phyloP scores from a whole-genome alignment of 2,113 vertebrate species.

The Engystomops pustulosus region DNA sequence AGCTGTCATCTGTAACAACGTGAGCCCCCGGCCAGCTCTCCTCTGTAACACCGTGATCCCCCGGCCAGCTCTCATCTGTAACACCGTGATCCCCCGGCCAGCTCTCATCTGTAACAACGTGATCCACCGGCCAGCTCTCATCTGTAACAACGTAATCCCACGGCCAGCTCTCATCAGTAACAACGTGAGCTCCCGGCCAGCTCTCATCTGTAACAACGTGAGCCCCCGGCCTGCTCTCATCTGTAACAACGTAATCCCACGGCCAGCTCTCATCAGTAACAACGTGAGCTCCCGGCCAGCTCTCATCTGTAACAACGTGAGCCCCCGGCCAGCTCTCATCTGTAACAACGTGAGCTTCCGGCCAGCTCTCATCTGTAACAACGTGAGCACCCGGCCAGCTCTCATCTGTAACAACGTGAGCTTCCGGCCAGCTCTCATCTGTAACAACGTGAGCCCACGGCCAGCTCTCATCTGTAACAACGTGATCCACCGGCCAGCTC shows the following conservation, averaged over 20 bases:
- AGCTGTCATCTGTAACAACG: background rate
- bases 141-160: too few species aligned
- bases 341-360: conserved; percentile 18
- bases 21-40: conserved; percentile 19
- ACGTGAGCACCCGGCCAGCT: background rate
- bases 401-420: background rate
- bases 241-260: too few species aligned
- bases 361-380: conserved; percentile 33
- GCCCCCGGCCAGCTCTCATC: conserved; percentile 25
- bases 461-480: conserved; percentile 31
- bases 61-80: conserved; percentile 21
- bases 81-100: conserved; percentile 1
- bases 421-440: conserved; percentile 24
- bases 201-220: background rate
- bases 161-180: conserved; percentile 28
- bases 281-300: background rate
- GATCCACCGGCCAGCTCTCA: conserved; percentile 18
- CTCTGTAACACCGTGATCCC: too few species aligned
- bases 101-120: background rate
- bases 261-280: conserved; percentile 33
- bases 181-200: background rate
- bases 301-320: background rate
- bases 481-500: background rate
- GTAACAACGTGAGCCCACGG: conserved; percentile 17
- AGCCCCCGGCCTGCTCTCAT: conserved; percentile 19